These are phyloP conservation scores for Oligia strigilis DNA, from an alignment of 2,888 invertebrate genomes.

Conservation along the genomic window DNA sequence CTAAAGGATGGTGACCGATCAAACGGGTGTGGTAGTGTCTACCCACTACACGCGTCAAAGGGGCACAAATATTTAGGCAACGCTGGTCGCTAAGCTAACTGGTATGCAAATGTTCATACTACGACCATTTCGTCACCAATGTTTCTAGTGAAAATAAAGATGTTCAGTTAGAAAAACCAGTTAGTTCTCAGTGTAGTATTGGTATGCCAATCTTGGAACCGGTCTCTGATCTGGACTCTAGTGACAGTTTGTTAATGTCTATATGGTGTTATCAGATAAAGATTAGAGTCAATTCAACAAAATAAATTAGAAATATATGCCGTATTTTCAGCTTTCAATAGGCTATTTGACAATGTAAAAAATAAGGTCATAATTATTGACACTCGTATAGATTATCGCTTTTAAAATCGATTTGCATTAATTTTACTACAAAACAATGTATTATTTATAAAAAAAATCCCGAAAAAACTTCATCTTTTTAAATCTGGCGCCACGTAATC, in stretches of 20 bases:
- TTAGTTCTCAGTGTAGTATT: too few species aligned
- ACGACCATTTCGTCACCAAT: neutral
- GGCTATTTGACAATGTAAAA: too few species aligned
- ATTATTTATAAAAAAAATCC: too few species aligned
- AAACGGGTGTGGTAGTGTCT: constrained; percentile 14
- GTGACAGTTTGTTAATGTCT: neutral
- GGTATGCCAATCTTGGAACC: neutral
- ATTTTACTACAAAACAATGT: too few species aligned
- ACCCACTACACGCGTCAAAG: constrained; percentile 10
- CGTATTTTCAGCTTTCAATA: neutral
- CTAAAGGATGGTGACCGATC: constrained; percentile 9
- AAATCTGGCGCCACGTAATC: too few species aligned
- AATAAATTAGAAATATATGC: neutral
- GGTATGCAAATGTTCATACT: neutral
- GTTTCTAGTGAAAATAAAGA: neutral
- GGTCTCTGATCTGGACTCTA: neutral
- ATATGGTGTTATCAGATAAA: neutral
- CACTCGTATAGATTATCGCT: too few species aligned
- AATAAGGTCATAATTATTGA: too few species aligned
- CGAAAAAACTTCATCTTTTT: too few species aligned
- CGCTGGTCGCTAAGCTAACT: neutral
- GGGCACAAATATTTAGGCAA: constrained; percentile 20
- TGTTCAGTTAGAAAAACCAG: neutral
- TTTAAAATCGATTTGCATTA: too few species aligned
- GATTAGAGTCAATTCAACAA: neutral